These are phyloP conservation scores for Platycheirus albimanus DNA, from an alignment of 2,888 invertebrate genomes.

Conservation along the genomic window DNA sequence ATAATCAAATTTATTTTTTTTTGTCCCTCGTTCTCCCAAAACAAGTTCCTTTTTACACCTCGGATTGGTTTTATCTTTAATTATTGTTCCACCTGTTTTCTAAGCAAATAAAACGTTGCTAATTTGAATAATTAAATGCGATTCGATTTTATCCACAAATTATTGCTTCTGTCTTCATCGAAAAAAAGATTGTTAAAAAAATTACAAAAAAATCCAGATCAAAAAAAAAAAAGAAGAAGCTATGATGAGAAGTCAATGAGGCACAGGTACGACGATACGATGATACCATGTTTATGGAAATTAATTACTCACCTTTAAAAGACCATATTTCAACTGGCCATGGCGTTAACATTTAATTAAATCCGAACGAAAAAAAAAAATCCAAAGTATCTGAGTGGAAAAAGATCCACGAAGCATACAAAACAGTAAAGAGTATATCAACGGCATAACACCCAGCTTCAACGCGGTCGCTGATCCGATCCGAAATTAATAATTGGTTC, in stretches of 20 bases:
- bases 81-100: slow-evolving; percentile 36
- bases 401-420: slow-evolving; percentile 26
- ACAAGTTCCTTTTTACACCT: slow-evolving; percentile 1
- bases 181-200: slow-evolving; percentile 8
- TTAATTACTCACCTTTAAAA: slow-evolving; percentile 72
- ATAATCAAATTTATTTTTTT: too few species aligned
- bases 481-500: slow-evolving; percentile 72
- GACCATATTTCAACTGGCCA: slow-evolving; percentile 72
- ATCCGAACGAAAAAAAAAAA: slow-evolving; percentile 40
- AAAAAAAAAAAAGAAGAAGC: slow-evolving; percentile 39
- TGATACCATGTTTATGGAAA: slow-evolving; percentile 70
- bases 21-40: neutral
- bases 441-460: slow-evolving; percentile 62
- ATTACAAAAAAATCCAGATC: neutral
- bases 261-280: slow-evolving; percentile 47
- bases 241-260: slow-evolving; percentile 48
- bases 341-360: slow-evolving; percentile 74
- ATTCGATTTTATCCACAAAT: slow-evolving; percentile 22
- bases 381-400: slow-evolving; percentile 9
- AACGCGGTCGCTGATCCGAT: slow-evolving; percentile 69
- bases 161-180: slow-evolving; percentile 24
- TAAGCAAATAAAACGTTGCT: slow-evolving; percentile 4
- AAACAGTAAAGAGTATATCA: slow-evolving; percentile 55
- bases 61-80: neutral
- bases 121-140: slow-evolving; percentile 40